Conservation (phyloP, 1,140 invertebrate genomes). For the Diplogasteroides magnus region DNA sequence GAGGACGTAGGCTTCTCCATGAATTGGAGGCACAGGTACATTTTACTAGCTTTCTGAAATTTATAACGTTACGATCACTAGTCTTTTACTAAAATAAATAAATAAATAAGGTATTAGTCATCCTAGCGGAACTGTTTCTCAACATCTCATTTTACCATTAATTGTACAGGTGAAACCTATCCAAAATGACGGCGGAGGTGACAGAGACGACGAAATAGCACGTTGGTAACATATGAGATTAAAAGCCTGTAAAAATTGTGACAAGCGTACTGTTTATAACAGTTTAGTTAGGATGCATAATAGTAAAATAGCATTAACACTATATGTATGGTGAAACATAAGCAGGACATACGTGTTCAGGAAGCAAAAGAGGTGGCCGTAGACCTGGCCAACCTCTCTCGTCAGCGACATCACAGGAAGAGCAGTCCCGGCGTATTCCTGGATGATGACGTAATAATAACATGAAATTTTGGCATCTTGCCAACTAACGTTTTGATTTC, state of each 20-base stretch:
- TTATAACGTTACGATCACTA: slow-evolving; percentile 8
- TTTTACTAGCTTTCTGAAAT: too few species aligned
- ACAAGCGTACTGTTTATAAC: background rate
- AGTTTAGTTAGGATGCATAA: too few species aligned
- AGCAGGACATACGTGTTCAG: too few species aligned
- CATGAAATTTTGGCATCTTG: background rate
- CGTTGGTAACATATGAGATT: background rate
- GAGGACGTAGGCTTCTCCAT: slow-evolving; percentile 35
- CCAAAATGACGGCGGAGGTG: too few species aligned
- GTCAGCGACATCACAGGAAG: background rate
- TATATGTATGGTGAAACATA: background rate
- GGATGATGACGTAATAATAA: background rate
- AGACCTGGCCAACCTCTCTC: background rate
- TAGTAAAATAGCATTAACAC: background rate
- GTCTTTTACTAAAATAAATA: background rate
- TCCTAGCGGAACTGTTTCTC: too few species aligned
- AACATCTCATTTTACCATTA: background rate
- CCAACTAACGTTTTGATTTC: slow-evolving; percentile 2
- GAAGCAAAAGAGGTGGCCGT: background rate
- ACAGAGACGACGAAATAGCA: background rate
- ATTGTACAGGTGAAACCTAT: too few species aligned
- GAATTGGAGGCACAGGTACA: slow-evolving; percentile 31
- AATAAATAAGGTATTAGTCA: background rate
- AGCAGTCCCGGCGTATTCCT: background rate
- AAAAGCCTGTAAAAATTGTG: background rate